phyloP scores from a whole-genome alignment of 1,140 invertebrate species.

The Meloidogyne hapla region DNA sequence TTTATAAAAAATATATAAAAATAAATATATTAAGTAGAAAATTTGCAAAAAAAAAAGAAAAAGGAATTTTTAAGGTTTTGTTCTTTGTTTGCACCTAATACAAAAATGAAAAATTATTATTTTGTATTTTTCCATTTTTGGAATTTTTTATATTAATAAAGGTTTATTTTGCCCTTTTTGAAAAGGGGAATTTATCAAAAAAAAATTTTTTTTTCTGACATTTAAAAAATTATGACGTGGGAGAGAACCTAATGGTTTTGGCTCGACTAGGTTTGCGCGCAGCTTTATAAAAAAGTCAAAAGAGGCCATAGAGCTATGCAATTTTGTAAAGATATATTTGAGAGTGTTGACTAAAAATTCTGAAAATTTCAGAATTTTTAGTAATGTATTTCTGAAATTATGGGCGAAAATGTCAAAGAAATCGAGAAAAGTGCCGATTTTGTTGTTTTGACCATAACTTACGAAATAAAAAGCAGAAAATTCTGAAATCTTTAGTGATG shows the following conservation, averaged over 20 bases:
- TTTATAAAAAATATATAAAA: not conserved
- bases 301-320: not conserved
- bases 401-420: not conserved
- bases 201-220: not conserved
- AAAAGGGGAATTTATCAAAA: not conserved
- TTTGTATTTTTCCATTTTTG: not conserved
- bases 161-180: too few relatives aligned
- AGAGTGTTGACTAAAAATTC: not conserved
- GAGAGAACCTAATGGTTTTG: not conserved
- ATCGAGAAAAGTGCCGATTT: too few relatives aligned
- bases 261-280: not conserved
- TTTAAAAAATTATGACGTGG: not conserved
- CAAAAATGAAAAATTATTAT: not conserved
- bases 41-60: too few relatives aligned
- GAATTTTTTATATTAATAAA: not conserved
- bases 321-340: not conserved
- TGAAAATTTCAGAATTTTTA: not conserved
- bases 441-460: not conserved
- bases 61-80: too few relatives aligned
- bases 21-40: too few relatives aligned
- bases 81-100: too few relatives aligned
- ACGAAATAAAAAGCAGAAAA: not conserved
- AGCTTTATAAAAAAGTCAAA: not conserved
- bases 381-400: not conserved
- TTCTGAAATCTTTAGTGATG: not conserved